Conservation (phyloP, 2,888 invertebrate genomes). For the Mellilla xanthometata region DNA sequence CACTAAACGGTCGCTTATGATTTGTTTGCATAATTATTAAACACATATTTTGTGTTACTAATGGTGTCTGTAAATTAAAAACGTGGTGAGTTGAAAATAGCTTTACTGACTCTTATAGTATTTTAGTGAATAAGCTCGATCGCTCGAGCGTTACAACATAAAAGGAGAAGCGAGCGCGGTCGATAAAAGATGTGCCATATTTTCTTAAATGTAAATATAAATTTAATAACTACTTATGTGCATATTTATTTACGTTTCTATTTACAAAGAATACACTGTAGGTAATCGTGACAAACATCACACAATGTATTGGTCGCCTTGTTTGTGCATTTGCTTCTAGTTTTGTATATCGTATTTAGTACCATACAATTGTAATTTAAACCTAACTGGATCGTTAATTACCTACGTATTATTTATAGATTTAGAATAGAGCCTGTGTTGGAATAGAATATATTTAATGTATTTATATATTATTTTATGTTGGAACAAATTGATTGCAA, state of each 20-base stretch:
- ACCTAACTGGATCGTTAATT: slow-evolving; percentile 41
- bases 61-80: not conserved
- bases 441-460: slow-evolving; percentile 38
- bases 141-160: slow-evolving; percentile 45
- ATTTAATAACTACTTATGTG: slow-evolving; percentile 71
- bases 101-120: slow-evolving; percentile 43
- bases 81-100: slow-evolving; percentile 24
- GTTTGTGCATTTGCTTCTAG: slow-evolving; percentile 79
- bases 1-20: no score
- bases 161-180: slow-evolving; percentile 60
- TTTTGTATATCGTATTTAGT: slow-evolving; percentile 55
- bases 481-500: slow-evolving; percentile 30
- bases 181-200: slow-evolving; percentile 81
- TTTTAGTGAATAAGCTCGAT: slow-evolving; percentile 55
- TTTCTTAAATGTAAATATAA: slow-evolving; percentile 81
- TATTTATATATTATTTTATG: slow-evolving; percentile 35
- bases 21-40: no score
- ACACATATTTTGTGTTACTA: no score
- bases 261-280: slow-evolving; percentile 52
- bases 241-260: slow-evolving; percentile 76
- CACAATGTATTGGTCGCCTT: slow-evolving; percentile 65
- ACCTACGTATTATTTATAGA: slow-evolving; percentile 41
- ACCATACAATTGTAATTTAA: slow-evolving; percentile 41
- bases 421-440: slow-evolving; percentile 34
- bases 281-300: slow-evolving; percentile 63